A percentile compares a stretch with the other conserved stretches of the same genome.
phyloP scores from a whole-genome alignment of 2,888 invertebrate genomes.

The Mechanitis mazaeus region DNA sequence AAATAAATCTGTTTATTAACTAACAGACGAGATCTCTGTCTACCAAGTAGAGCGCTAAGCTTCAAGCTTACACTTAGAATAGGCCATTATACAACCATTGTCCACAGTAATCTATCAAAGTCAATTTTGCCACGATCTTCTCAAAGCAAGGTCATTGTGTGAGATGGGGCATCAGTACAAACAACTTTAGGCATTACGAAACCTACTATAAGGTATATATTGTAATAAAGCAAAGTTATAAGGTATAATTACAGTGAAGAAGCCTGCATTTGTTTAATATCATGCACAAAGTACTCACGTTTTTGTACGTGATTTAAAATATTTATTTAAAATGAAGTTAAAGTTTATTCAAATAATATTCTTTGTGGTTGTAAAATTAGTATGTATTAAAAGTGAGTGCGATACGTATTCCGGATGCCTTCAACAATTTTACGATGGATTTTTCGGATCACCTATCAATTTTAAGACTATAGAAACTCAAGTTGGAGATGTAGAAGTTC shows the following conservation, averaged over 20 bases:
- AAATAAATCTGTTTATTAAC: not conserved
- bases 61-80: conserved; percentile 32
- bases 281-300: conserved; percentile 47
- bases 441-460: conserved; percentile 35
- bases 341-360: conserved; percentile 29
- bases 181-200: conserved; percentile 22
- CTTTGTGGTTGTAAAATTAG: conserved; percentile 33
- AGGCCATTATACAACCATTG: conserved; percentile 37
- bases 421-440: conserved; percentile 37
- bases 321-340: conserved; percentile 31
- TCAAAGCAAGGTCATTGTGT: conserved; percentile 45
- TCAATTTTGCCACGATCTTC: conserved; percentile 48
- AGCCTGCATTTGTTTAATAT: conserved; percentile 52
- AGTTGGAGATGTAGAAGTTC: conserved; percentile 16
- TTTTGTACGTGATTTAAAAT: conserved; percentile 37
- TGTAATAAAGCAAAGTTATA: conserved; percentile 15
- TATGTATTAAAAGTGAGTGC: conserved; percentile 45
- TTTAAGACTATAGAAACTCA: conserved; percentile 13
- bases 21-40: conserved; percentile 6
- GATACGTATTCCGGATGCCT: conserved; percentile 45
- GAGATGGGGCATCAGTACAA: conserved; percentile 18
- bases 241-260: conserved; percentile 24
- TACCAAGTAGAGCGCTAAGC: conserved; percentile 27
- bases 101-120: conserved; percentile 44
- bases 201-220: conserved; percentile 8